phyloP scores from a whole-genome alignment of 2,797 vertebrate species.

The Microctenopoma steveboyesi region DNA sequence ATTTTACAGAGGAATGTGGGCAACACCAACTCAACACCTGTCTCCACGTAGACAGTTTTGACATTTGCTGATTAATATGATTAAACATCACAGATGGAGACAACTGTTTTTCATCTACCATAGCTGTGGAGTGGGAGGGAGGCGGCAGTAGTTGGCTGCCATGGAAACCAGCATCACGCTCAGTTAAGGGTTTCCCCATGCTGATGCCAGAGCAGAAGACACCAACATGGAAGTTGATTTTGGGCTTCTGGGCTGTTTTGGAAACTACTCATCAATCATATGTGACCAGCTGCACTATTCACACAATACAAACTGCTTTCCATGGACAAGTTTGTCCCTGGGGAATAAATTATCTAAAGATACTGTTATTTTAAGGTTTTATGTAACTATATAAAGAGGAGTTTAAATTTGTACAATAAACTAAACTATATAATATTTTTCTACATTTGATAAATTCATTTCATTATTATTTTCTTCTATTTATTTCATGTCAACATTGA shows the following conservation, averaged over 20 bases:
- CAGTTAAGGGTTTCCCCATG: constrained; percentile 23
- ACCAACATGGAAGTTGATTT: background rate
- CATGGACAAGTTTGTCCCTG: too few relatives aligned
- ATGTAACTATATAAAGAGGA: too few relatives aligned
- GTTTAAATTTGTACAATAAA: too few relatives aligned
- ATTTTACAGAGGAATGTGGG: too few relatives aligned
- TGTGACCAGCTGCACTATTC: background rate
- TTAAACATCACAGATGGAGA: background rate
- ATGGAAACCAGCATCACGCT: constrained; percentile 33
- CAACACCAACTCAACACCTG: background rate
- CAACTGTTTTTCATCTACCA: constrained; percentile 9
- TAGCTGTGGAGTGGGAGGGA: constrained; percentile 5
- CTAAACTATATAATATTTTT: too few relatives aligned
- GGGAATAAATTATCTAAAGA: too few relatives aligned
- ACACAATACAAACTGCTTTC: too few relatives aligned
- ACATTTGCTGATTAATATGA: background rate
- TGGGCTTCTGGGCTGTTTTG: background rate
- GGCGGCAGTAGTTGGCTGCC: constrained; percentile 32
- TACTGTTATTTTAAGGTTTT: too few relatives aligned
- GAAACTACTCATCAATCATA: background rate
- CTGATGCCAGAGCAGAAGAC: background rate
- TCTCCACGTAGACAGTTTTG: background rate
- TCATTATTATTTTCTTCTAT: too few relatives aligned
- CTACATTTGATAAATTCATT: too few relatives aligned
- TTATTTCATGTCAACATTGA: background rate